Base-by-base conservation (phyloP, 2,113 vertebrate species). In the Silurus asotus region DNA sequence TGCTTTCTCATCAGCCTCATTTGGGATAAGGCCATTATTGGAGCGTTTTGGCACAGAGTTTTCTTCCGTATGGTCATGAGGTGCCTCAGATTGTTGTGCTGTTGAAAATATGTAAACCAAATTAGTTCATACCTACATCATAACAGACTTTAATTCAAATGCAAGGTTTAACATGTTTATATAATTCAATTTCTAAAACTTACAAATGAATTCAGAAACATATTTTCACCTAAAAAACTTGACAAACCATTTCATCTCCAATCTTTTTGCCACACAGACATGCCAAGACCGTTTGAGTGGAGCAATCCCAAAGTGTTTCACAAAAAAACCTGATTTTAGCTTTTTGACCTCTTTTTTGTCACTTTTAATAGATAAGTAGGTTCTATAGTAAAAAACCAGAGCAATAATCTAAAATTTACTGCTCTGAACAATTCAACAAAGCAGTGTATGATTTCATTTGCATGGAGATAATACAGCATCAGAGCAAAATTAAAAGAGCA, bases 21-120 rank as follows among this genome's bases (percentile, higher is more conserved):
- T 49, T 25, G 56, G 78, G 65, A 87, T 80, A 0, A 93, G 93
- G 6, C 93, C 93, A 49, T 95, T 95, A 91, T 92, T 90, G 19
- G 88, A 84, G 53, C 72, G 90, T 88, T 89, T 90, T 49, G 91
- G 83, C 53, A 86, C 89, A 28, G 88, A 87, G 7, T 90, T 92
- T 55, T 88, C 93, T 90, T 91, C 80, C 25, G 75, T 23, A 53
- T 25, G 45, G 62, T 79, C 81, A 28, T 86, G 77, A 84, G 70
- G 49, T 20, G 74, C 81, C 74, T 86, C 79, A 0, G 83, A 56
- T 85, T 88, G 92, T 86, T 88, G 91, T 25, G 93, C 93, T 3
- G 87, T 94, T 95, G 4, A 69, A 9, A 69, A 72, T 59, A 45
- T 37, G 37, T 37, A 37, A 37, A 37, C 37, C 37, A 37, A 2